Percentiles rank a stretch among this genome's conserved stretches.
Conservation (phyloP, 2,113 vertebrate species). For the Amphiprion percula region DNA sequence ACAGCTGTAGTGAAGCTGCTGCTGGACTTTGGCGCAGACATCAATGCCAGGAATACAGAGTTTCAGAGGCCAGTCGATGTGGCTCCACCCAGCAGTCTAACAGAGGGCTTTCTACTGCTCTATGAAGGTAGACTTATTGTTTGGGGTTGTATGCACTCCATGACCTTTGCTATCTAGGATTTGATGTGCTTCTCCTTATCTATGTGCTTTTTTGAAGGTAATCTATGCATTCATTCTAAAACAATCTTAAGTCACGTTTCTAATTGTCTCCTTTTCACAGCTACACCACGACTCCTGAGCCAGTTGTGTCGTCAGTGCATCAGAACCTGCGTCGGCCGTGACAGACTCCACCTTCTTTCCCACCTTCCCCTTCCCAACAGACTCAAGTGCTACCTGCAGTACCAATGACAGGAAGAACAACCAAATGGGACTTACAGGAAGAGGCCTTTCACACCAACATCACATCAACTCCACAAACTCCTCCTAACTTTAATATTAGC, state of each 20-base stretch:
- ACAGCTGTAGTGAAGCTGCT: constrained; percentile 88
- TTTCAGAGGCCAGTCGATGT: constrained; percentile 91
- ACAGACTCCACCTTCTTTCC: constrained; percentile 89
- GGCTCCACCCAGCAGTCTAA: constrained; percentile 88
- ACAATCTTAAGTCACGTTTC: not conserved
- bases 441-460: not conserved
- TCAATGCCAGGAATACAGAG: constrained; percentile 91
- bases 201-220: too few species aligned
- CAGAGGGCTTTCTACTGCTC: constrained; percentile 90
- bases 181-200: too few species aligned
- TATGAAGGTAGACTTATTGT: constrained; percentile 87
- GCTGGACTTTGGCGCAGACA: constrained; percentile 95
- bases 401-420: constrained; percentile 83
- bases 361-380: constrained; percentile 91
- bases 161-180: not conserved
- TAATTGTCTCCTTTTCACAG: constrained; percentile 71
- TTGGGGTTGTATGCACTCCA: not conserved
- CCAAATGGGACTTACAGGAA: constrained; percentile 26
- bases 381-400: constrained; percentile 91
- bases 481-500: constrained; percentile 29
- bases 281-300: constrained; percentile 89
- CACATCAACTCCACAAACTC: constrained; percentile 13
- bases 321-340: constrained; percentile 87
- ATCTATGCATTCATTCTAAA: too few species aligned
- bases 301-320: constrained; percentile 93